phyloP scores from a whole-genome alignment of 92 coral and sea anemone species.

The Bergia sp. region DNA sequence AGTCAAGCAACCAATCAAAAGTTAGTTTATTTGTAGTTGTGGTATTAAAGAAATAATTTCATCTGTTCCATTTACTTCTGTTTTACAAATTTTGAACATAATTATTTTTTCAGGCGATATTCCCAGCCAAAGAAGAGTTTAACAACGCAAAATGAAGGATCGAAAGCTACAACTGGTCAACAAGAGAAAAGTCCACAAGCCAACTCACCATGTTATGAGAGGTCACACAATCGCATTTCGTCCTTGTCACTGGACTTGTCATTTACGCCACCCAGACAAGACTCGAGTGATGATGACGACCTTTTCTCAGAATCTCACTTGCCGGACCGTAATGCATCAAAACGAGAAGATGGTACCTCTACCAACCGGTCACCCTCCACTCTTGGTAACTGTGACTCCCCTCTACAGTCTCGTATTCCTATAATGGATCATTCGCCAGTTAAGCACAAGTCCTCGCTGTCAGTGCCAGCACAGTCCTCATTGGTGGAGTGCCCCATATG shows the following conservation, averaged over 20 bases:
- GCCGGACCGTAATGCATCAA: background rate
- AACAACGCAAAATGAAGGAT: background rate
- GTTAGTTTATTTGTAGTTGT: too few species aligned
- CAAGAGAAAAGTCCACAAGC: background rate
- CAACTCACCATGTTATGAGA: conserved; percentile 18
- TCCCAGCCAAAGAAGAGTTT: background rate
- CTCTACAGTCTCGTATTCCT: too few species aligned
- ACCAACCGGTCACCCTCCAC: background rate
- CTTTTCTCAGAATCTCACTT: conserved; percentile 26
- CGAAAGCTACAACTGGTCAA: background rate
- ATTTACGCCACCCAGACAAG: conserved; percentile 31
- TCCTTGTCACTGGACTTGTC: conserved; percentile 33
- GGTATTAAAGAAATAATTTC: too few species aligned
- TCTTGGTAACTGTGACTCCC: background rate
- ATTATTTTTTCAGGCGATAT: conserved; percentile 6
- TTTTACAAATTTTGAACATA: background rate
- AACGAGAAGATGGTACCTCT: background rate
- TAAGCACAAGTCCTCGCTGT: background rate
- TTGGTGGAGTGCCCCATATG: conserved; percentile 75
- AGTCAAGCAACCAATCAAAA: too few species aligned
- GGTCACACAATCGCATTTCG: conserved; percentile 35
- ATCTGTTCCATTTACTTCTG: background rate
- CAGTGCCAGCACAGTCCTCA: conserved; percentile 1
- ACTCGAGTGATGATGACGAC: conserved; percentile 41
- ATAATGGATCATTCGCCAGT: conserved; percentile 15